Conservation (phyloP, 2,113 vertebrate genomes). For the Entosphenus tridentatus region DNA sequence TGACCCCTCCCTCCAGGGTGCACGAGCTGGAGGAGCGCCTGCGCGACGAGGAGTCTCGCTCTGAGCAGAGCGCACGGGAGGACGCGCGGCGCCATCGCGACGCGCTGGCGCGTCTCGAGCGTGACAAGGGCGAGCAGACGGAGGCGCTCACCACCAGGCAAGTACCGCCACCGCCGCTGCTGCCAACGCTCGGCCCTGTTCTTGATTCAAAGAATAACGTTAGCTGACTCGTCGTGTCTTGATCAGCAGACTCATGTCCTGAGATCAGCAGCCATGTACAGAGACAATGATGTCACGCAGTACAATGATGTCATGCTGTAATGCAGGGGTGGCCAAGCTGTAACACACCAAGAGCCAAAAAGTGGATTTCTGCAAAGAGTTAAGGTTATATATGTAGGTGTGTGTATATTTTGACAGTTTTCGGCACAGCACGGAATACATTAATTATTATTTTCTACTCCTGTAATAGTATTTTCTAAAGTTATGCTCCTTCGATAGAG, state of each 20-base stretch:
- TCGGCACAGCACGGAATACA: too few relatives aligned
- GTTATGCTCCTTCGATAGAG: too few relatives aligned
- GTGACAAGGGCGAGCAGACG: conserved; percentile 55
- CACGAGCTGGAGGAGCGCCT: conserved; percentile 77
- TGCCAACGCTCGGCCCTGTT: neutral
- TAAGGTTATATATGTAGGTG: too few relatives aligned
- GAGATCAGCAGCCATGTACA: neutral
- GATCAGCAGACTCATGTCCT: neutral
- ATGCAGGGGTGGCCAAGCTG: neutral
- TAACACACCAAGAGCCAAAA: too few relatives aligned
- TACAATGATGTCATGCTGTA: conserved; percentile 9
- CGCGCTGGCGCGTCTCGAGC: conserved; percentile 49
- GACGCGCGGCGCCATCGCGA: conserved; percentile 56
- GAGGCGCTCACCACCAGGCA: conserved; percentile 62
- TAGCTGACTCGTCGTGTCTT: conserved; percentile 5
- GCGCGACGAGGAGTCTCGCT: conserved; percentile 67
- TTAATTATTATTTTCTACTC: too few relatives aligned
- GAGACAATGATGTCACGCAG: neutral
- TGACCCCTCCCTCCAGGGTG: conserved; percentile 28
- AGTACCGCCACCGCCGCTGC: neutral
- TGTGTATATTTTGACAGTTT: too few relatives aligned
- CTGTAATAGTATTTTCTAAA: too few relatives aligned
- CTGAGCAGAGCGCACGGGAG: conserved; percentile 43
- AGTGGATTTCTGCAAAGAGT: too few relatives aligned
- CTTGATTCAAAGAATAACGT: neutral